phyloP scores from a whole-genome alignment of 2,888 invertebrate species.

The Mechanitis messenoides region DNA sequence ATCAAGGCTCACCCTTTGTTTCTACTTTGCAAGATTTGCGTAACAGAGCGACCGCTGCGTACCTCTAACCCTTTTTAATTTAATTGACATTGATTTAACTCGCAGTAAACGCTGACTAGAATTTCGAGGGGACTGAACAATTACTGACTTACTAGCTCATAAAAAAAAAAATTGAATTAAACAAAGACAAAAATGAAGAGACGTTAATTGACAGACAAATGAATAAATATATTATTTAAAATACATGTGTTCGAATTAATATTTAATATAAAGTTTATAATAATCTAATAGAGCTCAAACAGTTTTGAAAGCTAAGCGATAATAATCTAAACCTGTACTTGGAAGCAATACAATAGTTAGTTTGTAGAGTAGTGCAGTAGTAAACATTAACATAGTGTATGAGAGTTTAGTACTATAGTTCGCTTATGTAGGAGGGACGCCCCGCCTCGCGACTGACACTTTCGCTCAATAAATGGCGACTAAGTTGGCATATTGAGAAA shows the following conservation, averaged over 20 bases:
- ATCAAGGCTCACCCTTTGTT: constrained; percentile 17
- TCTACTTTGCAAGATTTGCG: constrained; percentile 22
- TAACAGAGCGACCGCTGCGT: constrained; percentile 20
- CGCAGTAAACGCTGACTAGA: constrained; percentile 26
- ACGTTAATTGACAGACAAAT: no score
- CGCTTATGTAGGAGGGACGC: constrained; percentile 37
- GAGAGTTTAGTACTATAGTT: constrained; percentile 47
- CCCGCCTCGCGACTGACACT: constrained; percentile 19
- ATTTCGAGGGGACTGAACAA: constrained; percentile 21
- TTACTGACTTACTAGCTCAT: constrained; percentile 15
- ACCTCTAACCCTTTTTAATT: constrained; percentile 28
- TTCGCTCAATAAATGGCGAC: constrained; percentile 37
- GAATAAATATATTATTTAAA: no score
- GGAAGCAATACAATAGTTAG: constrained; percentile 22
- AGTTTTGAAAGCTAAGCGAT: not conserved
- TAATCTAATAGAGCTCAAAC: no score
- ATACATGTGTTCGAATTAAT: no score
- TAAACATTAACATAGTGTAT: constrained; percentile 39
- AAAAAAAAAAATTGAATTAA: not conserved
- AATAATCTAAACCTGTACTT: constrained; percentile 40
- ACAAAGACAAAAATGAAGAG: not conserved
- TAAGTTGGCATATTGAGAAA: constrained; percentile 61
- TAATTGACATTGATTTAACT: constrained; percentile 33
- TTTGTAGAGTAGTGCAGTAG: constrained; percentile 13
- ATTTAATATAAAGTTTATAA: no score